Base-by-base conservation (phyloP, 1,140 invertebrate species). In the Orius insidiosus region DNA sequence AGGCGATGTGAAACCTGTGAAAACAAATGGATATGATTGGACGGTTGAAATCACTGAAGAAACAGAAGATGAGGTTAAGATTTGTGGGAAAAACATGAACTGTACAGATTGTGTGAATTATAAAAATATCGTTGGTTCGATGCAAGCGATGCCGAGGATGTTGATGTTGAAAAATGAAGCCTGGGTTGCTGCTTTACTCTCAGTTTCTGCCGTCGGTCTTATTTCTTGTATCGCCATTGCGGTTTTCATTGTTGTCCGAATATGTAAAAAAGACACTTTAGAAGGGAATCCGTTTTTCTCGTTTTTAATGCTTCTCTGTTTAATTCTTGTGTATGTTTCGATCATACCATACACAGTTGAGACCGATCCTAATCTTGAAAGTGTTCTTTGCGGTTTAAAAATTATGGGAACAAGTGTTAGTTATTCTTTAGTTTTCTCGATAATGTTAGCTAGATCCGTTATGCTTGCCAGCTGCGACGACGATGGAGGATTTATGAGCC, bases 381-480 rank as follows among this genome's bases (percentile, higher is more conserved):
- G 49, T 14, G 16, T 55, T 9, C 37, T 5, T 16, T 70, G 1
- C 72, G 72, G 47, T 60, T 64, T 1, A 52, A 63, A n/a, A 66
- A 71, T 45, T 65, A 68, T 72, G n/a, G 56, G 65, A 0, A 61
- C 71, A 0, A 66, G 64, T 0, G 47, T 72, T 5, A 65, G 67
- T 0, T 71, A 69, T 39, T 65, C 68, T 2, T 45, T 73, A 0
- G 57, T 67, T 1, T 72, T 74, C 50, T 71, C 70, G 1, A 61
- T 69, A 0, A 66, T 76, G 56, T 55, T 76, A 5, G 62, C 71
- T 1, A 64, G 74, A 35, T 60, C 70, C 6, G 60, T 74, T 35
- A 69, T 74, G 47, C 54, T 77, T 1, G 64, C 70, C 4, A 69
- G 70, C 19, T 70, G 71, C 13, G 68, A 66, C 47, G 53, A 62